Evolutionary conservation across 2,797 vertebrate species (phyloP), one percentile per base, ranked within the genome.

Genomic region (Sebastes aleutianus): DNA sequence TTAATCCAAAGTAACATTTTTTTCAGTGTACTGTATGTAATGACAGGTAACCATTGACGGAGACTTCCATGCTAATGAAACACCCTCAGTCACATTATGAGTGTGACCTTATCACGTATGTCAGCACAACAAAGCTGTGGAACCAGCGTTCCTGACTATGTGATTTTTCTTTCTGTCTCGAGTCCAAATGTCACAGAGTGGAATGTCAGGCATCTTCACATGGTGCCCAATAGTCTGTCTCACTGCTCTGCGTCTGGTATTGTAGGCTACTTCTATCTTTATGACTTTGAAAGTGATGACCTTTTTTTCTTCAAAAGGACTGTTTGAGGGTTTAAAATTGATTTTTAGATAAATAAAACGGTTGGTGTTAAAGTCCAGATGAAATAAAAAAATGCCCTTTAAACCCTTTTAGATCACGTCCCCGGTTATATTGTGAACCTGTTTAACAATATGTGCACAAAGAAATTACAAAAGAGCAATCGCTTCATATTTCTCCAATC

Each of bases 181-280:
- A 61, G 54, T 78, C 18, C 20, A 72, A 36, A 36, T 70, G 65
- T 67, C 59, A 32, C 34, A 74, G 3, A 26, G 65, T 20, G 68
- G 74, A 79, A 74, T 69, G 66, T 74, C 61, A 50, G n/a, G 34
- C 65, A 16, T 43, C 39, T 43, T 39, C 27, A 10, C 39, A 22
- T 64, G 81, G 76, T 77, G 84, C 84, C 87, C 62, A 53, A 20
- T 11, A 58, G 79, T 88, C 76, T 84, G 84, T 72, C 54, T 39
- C 70, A 26, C 66, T 71, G 54, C 54, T 57, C 22, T 20, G 22
- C 2, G 12, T 57, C 22, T 53, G 47, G 3, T 53, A 43, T 47
- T 47, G 43, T 47, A 18, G 43, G 14, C 43, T 47, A 47, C 50
- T 57, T 57, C 54, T 26, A 57, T 22, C 54, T 26, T 57, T 1